These are phyloP conservation scores for Electrophaes corylata DNA, from an alignment of 2,888 invertebrate genomes.

Conservation along the genomic window DNA sequence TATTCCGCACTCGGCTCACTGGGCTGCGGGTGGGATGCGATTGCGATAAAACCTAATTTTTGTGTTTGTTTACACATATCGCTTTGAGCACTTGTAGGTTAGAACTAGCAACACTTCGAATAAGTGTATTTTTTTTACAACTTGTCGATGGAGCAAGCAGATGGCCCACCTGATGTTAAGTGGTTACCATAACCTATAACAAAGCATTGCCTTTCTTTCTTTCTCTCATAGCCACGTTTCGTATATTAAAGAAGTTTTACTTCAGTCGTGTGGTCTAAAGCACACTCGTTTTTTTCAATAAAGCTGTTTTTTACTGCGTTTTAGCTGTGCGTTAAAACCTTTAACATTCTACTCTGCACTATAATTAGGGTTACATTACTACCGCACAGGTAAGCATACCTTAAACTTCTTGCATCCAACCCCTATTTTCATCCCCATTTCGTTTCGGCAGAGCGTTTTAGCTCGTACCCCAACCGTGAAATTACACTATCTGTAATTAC, in stretches of 20 bases:
- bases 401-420: neutral
- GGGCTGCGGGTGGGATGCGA: constrained; percentile 27
- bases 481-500: constrained; percentile 69
- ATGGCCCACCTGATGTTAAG: too few relatives aligned
- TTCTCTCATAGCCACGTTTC: too few relatives aligned
- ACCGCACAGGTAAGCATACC: neutral
- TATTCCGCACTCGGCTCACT: constrained; percentile 36
- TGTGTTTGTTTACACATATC: neutral
- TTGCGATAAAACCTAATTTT: constrained; percentile 34
- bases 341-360: neutral
- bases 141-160: too few relatives aligned
- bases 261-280: too few relatives aligned
- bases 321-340: neutral
- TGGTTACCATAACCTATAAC: too few relatives aligned
- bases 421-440: constrained; percentile 30
- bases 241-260: too few relatives aligned
- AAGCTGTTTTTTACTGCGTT: too few relatives aligned
- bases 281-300: too few relatives aligned
- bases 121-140: too few relatives aligned
- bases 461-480: constrained; percentile 52
- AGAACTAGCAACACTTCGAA: too few relatives aligned
- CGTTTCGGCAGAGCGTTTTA: constrained; percentile 59
- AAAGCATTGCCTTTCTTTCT: too few relatives aligned
- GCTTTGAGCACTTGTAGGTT: neutral
- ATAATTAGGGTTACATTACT: neutral